These are phyloP conservation scores for Melanogrammus aeglefinus DNA, from an alignment of 2,797 vertebrate species.

Conservation along the genomic window DNA sequence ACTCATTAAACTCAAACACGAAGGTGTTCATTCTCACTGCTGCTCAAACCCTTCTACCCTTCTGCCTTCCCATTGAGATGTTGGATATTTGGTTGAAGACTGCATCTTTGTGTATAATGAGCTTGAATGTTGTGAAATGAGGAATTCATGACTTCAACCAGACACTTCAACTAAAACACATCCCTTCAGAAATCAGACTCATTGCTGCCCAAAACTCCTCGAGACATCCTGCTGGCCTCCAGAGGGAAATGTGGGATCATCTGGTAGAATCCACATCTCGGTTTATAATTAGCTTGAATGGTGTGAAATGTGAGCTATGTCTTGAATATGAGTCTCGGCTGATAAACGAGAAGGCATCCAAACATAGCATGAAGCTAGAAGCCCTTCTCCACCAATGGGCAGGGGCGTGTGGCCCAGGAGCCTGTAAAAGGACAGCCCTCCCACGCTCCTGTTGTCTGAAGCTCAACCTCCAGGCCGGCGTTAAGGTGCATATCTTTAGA, in stretches of 20 bases:
- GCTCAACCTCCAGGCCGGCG: neutral
- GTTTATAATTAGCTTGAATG: conserved; percentile 8
- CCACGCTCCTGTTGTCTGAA: neutral
- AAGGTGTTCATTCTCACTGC: neutral
- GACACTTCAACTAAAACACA: neutral
- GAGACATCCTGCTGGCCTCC: neutral
- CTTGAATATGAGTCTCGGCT: conserved; percentile 50
- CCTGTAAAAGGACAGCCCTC: neutral
- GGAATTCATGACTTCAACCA: conserved; percentile 37
- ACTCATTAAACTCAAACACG: neutral
- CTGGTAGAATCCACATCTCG: neutral
- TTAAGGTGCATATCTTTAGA: neutral
- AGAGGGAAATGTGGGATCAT: neutral
- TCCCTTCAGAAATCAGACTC: neutral
- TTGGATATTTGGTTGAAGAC: neutral
- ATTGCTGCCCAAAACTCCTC: neutral
- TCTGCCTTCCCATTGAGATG: neutral
- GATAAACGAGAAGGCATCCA: conserved; percentile 62
- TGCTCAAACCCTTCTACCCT: neutral
- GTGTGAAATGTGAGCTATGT: conserved; percentile 47
- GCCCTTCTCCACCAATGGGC: neutral
- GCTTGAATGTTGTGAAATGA: conserved; percentile 40
- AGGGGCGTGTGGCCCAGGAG: neutral
- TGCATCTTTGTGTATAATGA: neutral
- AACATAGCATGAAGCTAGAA: conserved; percentile 51